Evolutionary conservation across 92 coral and sea anemone genomes (phyloP), one percentile per base, ranked within the genome.

Genomic region (Parazoanthus swiftii): DNA sequence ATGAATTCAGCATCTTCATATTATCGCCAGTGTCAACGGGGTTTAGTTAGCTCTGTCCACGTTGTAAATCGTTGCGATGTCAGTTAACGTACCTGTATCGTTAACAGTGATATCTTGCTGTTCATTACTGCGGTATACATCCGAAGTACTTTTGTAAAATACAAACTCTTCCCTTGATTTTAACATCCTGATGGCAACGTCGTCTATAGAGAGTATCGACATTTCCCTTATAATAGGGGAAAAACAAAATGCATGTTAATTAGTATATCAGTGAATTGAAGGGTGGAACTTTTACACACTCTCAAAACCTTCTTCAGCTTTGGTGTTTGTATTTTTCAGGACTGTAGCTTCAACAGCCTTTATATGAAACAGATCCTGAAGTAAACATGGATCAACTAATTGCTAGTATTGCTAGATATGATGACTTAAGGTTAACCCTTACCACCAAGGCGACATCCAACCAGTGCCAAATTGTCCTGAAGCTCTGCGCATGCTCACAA

Each of bases 401-500:
- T 2, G 16, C 8, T 20, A 63, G 8, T 63, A 20, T 20, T 20
- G 70, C 70, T 20, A 63, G 25, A 63, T 63, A 63, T 63, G 8
- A 26, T 63, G 70, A 63, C 6, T 26, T 33, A 29, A 0, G 7
- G 6, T 39, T 39, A 25, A 67, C 15, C 5, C 92, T 89, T 81
- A 94, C 97, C 97, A 94, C 97, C 94, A 94, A 23, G 95, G 89
- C 23, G 93, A 89, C 54, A 94, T 88, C 95, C 97, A 94, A 13
- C 95, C 97, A 54, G 65, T 68, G 33, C 97, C 97, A 89, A 94
- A 94, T 10, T 56, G 90, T 23, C 93, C 97, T 26, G 82, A 90
- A 43, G 72, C 86, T 37, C 93, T 88, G 54, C 97, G 94, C 74
- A 79, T 78, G 25, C 91, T 88, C 35, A 94, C 85, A 44, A 90